A percentile compares a stretch with the other conserved stretches of the same genome.
Evolutionary conservation across 2,797 vertebrate species (phyloP).

Genomic region (Heterohyrax brucei): DNA sequence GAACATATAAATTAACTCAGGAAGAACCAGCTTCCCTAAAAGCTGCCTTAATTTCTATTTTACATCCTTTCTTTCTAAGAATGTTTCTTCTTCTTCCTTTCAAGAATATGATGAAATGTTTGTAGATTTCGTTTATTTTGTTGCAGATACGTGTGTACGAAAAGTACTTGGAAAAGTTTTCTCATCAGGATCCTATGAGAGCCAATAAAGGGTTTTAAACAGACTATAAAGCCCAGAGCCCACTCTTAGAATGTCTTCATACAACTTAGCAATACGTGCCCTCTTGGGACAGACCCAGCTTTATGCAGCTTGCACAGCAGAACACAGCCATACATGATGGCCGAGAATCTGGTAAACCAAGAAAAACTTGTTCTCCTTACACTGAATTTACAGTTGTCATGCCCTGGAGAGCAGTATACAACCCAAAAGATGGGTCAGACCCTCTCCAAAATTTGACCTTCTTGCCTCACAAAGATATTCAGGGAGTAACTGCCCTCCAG

Average conservation of each 20-base stretch:
- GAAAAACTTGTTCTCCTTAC: not conserved
- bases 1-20: not conserved
- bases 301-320: not conserved
- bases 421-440: not conserved
- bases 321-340: not conserved
- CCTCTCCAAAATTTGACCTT: not conserved
- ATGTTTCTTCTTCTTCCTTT: not conserved
- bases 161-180: not conserved
- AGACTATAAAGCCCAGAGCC: not conserved
- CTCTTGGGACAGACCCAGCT: not conserved
- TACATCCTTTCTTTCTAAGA: not conserved
- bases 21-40: not conserved
- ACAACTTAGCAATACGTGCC: not conserved
- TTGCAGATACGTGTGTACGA: not conserved
- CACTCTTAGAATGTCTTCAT: not conserved
- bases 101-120: not conserved
- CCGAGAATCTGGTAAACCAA: not conserved
- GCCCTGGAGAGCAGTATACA: not conserved
- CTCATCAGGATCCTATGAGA: not conserved
- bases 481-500: not conserved
- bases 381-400: not conserved
- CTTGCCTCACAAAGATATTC: not conserved
- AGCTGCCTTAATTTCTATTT: not conserved
- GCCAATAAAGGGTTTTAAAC: not conserved
- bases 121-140: not conserved